Percentiles rank a stretch among this genome's conserved stretches.
Conservation (phyloP, 2,888 invertebrate genomes). For the Apodemia hepburni region DNA sequence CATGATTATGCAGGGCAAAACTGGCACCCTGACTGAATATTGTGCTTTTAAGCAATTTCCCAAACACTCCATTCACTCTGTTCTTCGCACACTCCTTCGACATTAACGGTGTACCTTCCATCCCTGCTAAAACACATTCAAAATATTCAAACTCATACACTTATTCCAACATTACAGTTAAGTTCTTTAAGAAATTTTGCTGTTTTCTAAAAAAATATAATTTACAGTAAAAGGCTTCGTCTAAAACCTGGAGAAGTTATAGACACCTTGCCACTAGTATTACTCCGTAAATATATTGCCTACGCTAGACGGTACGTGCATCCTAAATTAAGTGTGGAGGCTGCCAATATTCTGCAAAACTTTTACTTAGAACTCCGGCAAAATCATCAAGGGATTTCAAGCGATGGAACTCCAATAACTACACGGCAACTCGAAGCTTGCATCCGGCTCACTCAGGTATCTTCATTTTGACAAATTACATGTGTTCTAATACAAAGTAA, state of each 20-base stretch:
- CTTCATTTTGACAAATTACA: not conserved
- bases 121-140: too few relatives aligned
- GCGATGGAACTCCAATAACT: constrained; percentile 88
- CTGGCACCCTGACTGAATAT: too few relatives aligned
- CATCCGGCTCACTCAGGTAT: constrained; percentile 88
- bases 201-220: not conserved
- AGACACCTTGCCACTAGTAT: constrained; percentile 86
- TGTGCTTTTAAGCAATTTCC: too few relatives aligned
- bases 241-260: constrained; percentile 80
- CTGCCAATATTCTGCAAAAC: constrained; percentile 84
- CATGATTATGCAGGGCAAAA: too few relatives aligned
- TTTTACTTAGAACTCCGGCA: constrained; percentile 91
- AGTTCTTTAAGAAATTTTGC: too few relatives aligned
- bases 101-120: too few relatives aligned
- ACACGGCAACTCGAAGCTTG: constrained; percentile 94
- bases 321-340: constrained; percentile 87
- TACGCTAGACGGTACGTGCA: constrained; percentile 94
- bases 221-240: constrained; percentile 81
- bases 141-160: too few relatives aligned
- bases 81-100: too few relatives aligned
- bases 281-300: constrained; percentile 94
- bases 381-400: constrained; percentile 82
- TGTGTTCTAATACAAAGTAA: not conserved
- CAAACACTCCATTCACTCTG: too few relatives aligned
- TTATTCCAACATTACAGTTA: too few relatives aligned